phyloP scores from a whole-genome alignment of 2,113 vertebrate species.

The Rattus norvegicus region DNA sequence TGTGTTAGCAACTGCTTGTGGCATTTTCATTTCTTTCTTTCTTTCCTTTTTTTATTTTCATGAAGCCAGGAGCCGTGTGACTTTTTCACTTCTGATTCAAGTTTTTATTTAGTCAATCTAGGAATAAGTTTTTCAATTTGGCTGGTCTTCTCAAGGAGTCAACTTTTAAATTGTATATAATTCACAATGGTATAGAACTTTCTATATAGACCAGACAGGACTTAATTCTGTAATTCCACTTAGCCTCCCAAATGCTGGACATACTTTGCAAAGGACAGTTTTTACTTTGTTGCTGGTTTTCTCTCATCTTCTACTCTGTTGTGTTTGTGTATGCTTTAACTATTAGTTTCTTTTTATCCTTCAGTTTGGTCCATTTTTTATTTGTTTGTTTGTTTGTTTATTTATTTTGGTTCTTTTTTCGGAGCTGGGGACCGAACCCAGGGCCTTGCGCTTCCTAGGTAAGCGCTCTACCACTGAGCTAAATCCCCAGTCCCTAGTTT shows the following conservation, averaged over 20 bases:
- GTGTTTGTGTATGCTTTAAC: background rate
- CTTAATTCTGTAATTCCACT: background rate
- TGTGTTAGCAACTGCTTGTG: background rate
- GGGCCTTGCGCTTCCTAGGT: too few species aligned
- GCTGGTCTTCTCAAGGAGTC: background rate
- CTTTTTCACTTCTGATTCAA: slow-evolving; percentile 37
- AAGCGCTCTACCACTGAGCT: too few species aligned
- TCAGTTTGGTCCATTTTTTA: background rate
- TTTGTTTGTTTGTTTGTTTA: too few species aligned
- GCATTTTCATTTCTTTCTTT: background rate
- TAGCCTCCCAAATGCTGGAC: background rate
- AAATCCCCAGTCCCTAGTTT: too few species aligned
- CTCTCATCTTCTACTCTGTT: background rate
- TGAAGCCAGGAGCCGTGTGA: background rate
- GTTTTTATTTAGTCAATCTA: background rate
- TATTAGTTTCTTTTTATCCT: background rate
- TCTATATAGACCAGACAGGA: background rate
- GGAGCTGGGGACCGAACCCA: too few species aligned
- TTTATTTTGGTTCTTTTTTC: too few species aligned
- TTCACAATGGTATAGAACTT: background rate
- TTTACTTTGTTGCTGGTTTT: background rate
- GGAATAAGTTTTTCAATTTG: background rate
- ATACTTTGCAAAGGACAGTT: background rate
- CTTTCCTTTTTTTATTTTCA: background rate
- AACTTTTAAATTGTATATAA: background rate